Percentiles rank a stretch among this genome's conserved stretches.
Conservation (phyloP, 2,888 invertebrate genomes). For the Crocallis elinguaria region DNA sequence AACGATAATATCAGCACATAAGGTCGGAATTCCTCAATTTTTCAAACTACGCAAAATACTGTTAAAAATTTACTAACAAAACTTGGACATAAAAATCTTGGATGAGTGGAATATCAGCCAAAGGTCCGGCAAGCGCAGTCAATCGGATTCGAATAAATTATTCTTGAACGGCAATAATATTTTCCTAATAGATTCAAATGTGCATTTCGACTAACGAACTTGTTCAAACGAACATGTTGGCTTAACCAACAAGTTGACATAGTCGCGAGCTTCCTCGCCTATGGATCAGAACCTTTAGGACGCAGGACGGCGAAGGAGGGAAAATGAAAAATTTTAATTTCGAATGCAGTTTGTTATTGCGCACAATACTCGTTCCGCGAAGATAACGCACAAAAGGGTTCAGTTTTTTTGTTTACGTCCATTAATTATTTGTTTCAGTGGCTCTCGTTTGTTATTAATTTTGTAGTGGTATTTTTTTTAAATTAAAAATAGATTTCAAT, state of each 20-base stretch:
- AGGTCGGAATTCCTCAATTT: too few relatives aligned
- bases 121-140: too few relatives aligned
- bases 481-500: neutral
- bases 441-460: constrained; percentile 27
- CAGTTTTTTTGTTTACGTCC: constrained; percentile 60
- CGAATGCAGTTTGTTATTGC: constrained; percentile 84
- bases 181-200: too few relatives aligned
- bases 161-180: too few relatives aligned
- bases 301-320: constrained; percentile 49
- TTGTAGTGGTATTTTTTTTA: constrained; percentile 28
- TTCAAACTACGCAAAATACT: too few relatives aligned
- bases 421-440: constrained; percentile 69
- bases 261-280: constrained; percentile 29
- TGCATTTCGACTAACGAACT: too few relatives aligned
- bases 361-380: constrained; percentile 76
- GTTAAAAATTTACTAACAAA: too few relatives aligned
- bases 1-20: too few relatives aligned
- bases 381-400: constrained; percentile 77
- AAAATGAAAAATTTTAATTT: constrained; percentile 83
- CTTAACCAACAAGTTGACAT: neutral
- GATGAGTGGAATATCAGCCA: too few relatives aligned
- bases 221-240: too few relatives aligned
- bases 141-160: too few relatives aligned
- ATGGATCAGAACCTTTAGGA: constrained; percentile 27
- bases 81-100: too few relatives aligned